A percentile compares a stretch with the other conserved stretches of the same genome.
Conservation (phyloP, 2,113 vertebrate species). For the Callopanchax toddi region DNA sequence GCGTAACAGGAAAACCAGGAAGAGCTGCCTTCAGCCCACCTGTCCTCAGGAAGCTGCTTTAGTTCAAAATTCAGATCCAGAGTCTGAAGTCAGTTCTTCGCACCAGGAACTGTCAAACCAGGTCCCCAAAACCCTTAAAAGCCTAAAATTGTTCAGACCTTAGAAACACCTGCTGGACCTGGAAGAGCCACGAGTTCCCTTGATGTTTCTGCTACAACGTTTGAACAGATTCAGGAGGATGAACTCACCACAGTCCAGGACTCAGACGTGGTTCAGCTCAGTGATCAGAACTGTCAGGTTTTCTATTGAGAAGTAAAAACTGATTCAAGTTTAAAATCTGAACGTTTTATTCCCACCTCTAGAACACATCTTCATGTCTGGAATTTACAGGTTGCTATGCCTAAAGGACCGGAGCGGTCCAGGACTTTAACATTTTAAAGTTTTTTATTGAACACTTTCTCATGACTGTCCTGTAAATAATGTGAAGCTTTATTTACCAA, state of each 20-base stretch:
- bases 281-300: background rate
- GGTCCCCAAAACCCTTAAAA: background rate
- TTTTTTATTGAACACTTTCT: background rate
- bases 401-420: background rate
- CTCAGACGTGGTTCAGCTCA: background rate
- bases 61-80: background rate
- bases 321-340: background rate
- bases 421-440: background rate
- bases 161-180: too few relatives aligned
- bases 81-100: background rate
- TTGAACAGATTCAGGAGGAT: too few relatives aligned
- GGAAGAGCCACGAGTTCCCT: too few relatives aligned
- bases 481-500: slow-evolving; percentile 14
- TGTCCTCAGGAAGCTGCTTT: slow-evolving; percentile 8
- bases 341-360: background rate
- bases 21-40: background rate
- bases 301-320: too few relatives aligned
- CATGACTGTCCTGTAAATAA: background rate
- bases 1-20: background rate
- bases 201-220: too few relatives aligned
- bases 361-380: too few relatives aligned
- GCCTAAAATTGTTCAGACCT: background rate
- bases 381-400: too few relatives aligned
- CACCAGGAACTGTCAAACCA: background rate
- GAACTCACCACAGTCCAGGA: background rate